A percentile compares a stretch with the other conserved stretches of the same genome.
Conservation (phyloP, 30 jellyfish, hydroid and myxozoan genomes). For the Aurelia coerulea region DNA sequence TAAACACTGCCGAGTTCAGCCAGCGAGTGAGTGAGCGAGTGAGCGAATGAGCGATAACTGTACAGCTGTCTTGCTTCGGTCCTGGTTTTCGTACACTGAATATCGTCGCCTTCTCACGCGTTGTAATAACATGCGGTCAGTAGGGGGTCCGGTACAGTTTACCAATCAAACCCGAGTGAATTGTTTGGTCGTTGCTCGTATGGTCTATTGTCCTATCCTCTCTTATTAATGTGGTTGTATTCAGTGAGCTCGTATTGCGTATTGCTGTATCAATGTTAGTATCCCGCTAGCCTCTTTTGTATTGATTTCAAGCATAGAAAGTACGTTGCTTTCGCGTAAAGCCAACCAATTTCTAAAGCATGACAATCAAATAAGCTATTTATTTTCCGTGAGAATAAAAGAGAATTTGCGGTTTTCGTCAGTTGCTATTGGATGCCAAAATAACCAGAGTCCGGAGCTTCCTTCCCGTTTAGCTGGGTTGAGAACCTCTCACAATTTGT, state of each 20-base stretch:
- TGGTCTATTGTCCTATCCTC: background rate
- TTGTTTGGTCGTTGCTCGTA: conserved; percentile 22
- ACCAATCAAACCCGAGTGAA: conserved; percentile 55
- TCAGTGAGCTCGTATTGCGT: conserved; percentile 11
- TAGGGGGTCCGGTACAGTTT: conserved; percentile 76
- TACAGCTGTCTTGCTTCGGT: conserved; percentile 25
- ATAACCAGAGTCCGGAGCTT: conserved; percentile 51
- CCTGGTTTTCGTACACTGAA: conserved; percentile 34
- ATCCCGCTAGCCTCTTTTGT: conserved; percentile 58
- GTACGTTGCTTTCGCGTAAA: background rate
- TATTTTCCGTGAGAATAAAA: conserved; percentile 62
- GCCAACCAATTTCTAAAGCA: conserved; percentile 55
- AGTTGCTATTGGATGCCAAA: conserved; percentile 72
- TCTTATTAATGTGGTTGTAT: too few relatives aligned
- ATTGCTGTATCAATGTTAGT: conserved; percentile 61
- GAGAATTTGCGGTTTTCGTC: conserved; percentile 60
- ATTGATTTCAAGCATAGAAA: conserved; percentile 1
- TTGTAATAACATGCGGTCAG: conserved; percentile 58
- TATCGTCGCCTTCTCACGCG: conserved; percentile 53
- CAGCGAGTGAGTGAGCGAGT: background rate
- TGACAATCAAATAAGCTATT: conserved; percentile 45
- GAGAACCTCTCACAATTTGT: conserved; percentile 36
- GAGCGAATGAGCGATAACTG: conserved; percentile 3
- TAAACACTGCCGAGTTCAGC: background rate
- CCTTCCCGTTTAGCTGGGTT: conserved; percentile 73